Conservation (phyloP, 1,140 invertebrate genomes). For the Eulimnadia texana region DNA sequence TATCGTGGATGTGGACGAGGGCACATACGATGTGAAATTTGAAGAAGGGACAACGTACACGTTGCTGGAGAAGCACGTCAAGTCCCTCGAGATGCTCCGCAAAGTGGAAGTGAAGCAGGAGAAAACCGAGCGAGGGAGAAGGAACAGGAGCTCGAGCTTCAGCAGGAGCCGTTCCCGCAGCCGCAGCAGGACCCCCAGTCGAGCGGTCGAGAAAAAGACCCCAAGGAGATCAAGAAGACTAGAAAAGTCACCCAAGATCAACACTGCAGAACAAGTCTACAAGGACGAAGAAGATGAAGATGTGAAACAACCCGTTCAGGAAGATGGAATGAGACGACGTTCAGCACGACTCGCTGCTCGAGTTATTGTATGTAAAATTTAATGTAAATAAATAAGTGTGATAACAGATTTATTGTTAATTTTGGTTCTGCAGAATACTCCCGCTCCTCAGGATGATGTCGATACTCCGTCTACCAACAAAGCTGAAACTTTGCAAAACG, state of each 20-base stretch:
- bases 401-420: too few relatives aligned
- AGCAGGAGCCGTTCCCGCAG: conserved; percentile 5
- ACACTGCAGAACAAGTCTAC: background rate
- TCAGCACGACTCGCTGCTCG: background rate
- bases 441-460: background rate
- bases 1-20: conserved; percentile 18
- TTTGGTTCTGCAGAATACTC: background rate
- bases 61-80: conserved; percentile 1
- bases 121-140: background rate
- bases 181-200: conserved; percentile 3
- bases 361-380: background rate
- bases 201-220: background rate
- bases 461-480: too few relatives aligned
- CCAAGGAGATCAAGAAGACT: background rate
- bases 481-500: background rate
- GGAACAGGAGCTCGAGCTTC: background rate
- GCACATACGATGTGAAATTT: conserved; percentile 20
- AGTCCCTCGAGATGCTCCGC: background rate
- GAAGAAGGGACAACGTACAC: conserved; percentile 16
- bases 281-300: background rate
- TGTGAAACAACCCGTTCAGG: background rate
- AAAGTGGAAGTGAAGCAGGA: background rate
- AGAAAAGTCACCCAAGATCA: background rate
- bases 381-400: too few relatives aligned
- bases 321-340: background rate